phyloP scores from a whole-genome alignment of 2,113 vertebrate species.

The Scopus umbretta region DNA sequence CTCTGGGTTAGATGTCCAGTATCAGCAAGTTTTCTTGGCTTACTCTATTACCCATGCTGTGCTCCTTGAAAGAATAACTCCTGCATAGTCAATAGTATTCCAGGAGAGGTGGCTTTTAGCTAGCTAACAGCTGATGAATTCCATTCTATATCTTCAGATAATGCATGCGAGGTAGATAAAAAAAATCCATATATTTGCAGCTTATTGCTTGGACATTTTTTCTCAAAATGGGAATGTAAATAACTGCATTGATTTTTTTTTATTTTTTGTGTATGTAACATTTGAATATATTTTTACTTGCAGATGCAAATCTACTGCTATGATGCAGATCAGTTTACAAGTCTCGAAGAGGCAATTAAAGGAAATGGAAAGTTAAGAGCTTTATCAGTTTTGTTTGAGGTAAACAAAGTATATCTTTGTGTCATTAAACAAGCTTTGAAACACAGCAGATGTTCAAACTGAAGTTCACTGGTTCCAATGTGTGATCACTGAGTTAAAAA shows the following conservation, averaged over 20 bases:
- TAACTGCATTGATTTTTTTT: neutral
- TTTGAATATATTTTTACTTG: slow-evolving; percentile 39
- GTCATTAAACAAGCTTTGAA: slow-evolving; percentile 10
- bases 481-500: neutral
- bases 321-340: slow-evolving; percentile 77
- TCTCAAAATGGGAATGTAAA: neutral
- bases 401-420: slow-evolving; percentile 61
- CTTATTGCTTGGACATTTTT: neutral
- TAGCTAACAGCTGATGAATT: neutral
- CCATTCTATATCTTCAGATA: neutral
- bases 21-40: neutral
- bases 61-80: neutral
- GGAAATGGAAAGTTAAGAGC: slow-evolving; percentile 86
- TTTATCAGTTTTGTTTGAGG: slow-evolving; percentile 92
- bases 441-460: neutral
- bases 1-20: neutral
- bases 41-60: neutral
- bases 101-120: neutral
- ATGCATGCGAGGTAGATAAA: neutral
- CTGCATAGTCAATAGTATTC: neutral
- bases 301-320: slow-evolving; percentile 99
- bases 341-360: slow-evolving; percentile 84
- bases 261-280: neutral
- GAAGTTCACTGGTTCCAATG: neutral
- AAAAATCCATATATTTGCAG: neutral